phyloP scores from a whole-genome alignment of 2,113 vertebrate genomes.

The Dicaeum eximium region DNA sequence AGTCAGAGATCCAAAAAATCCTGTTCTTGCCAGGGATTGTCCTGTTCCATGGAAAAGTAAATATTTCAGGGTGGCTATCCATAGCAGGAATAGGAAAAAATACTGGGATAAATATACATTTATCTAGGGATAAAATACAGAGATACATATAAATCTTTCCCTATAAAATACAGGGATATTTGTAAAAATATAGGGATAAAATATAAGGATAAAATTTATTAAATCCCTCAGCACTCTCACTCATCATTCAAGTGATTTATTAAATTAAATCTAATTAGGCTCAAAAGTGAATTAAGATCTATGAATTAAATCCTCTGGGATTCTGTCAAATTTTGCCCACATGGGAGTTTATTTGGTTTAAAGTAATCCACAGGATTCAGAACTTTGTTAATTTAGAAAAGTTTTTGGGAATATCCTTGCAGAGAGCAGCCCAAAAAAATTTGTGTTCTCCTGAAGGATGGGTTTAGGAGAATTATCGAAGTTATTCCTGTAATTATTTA shows the following conservation, averaged over 20 bases:
- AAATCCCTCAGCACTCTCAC: background rate
- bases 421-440: background rate
- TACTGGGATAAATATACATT: background rate
- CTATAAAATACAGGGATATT: background rate
- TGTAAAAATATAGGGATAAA: background rate
- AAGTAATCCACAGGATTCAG: background rate
- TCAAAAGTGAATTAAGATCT: background rate
- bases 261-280: slow-evolving; percentile 5
- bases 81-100: background rate
- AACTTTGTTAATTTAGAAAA: background rate
- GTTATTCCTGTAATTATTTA: background rate
- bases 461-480: background rate
- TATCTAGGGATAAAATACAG: background rate
- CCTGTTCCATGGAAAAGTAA: background rate
- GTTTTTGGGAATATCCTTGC: background rate
- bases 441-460: background rate
- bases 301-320: background rate
- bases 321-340: background rate
- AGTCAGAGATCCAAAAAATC: background rate
- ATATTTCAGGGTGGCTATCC: background rate
- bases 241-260: background rate
- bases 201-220: background rate
- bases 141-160: background rate
- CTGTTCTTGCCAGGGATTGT: background rate
- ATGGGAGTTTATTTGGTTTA: background rate